Evolutionary conservation across 2,113 vertebrate genomes (phyloP).

Genomic region (Callionymus lyra): DNA sequence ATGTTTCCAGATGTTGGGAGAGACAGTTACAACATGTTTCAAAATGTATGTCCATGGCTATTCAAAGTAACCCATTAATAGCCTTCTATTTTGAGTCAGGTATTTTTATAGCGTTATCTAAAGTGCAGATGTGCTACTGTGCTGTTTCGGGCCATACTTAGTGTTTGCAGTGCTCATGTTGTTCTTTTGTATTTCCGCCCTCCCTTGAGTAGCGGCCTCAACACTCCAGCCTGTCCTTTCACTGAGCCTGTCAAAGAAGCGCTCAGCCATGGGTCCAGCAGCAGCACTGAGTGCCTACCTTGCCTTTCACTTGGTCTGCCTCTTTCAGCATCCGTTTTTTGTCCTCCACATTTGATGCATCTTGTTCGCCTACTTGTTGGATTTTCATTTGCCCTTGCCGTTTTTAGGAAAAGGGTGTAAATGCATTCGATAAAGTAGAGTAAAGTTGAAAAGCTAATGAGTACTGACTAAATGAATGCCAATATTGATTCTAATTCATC

Average conservation of each 20-base stretch:
- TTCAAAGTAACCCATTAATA: too few relatives aligned
- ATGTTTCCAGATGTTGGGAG: too few relatives aligned
- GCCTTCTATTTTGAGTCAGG: too few relatives aligned
- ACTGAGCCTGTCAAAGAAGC: slow-evolving; percentile 4
- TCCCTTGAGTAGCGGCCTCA: background rate
- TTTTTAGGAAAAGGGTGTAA: slow-evolving; percentile 1
- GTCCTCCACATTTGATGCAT: slow-evolving; percentile 8
- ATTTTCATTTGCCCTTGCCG: slow-evolving; percentile 5
- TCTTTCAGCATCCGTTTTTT: slow-evolving; percentile 9
- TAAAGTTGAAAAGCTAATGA: too few relatives aligned
- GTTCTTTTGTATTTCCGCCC: slow-evolving; percentile 3
- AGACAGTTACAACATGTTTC: too few relatives aligned
- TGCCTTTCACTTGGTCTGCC: slow-evolving; percentile 8
- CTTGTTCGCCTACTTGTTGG: background rate
- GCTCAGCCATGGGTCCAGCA: slow-evolving; percentile 1
- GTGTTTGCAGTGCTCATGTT: slow-evolving; percentile 2
- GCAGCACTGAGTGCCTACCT: slow-evolving; percentile 9
- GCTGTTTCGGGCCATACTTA: background rate
- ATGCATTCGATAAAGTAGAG: slow-evolving; percentile 5
- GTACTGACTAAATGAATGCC: too few relatives aligned
- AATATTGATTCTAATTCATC: too few relatives aligned
- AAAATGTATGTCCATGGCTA: too few relatives aligned
- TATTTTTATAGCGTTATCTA: too few relatives aligned
- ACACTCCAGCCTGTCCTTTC: slow-evolving; percentile 2
- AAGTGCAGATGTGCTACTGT: too few relatives aligned